Evolutionary conservation across 2,113 vertebrate species (phyloP).

Genomic region (Crotalus helleri): DNA sequence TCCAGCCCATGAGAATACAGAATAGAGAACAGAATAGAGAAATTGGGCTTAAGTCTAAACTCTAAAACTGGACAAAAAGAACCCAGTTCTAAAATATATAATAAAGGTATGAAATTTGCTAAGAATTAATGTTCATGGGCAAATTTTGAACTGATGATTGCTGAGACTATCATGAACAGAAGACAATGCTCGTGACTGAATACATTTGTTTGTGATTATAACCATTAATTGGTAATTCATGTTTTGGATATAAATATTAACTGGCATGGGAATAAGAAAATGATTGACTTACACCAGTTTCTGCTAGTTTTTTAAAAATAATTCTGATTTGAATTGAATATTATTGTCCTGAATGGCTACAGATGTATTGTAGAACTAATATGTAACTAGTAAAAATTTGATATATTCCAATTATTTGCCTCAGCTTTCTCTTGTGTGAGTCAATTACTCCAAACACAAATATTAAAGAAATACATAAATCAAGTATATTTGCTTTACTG

Average conservation of each 20-base stretch:
- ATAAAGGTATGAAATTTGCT: not conserved
- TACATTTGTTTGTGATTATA: not conserved
- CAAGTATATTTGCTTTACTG: slow-evolving; percentile 73
- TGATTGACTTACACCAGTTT: not conserved
- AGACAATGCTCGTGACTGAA: not conserved
- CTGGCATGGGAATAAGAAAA: not conserved
- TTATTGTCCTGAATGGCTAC: not conserved
- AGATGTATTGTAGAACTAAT: not conserved
- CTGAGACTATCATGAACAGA: not conserved
- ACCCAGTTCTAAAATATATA: not conserved
- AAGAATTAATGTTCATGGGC: not conserved
- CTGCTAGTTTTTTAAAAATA: not conserved
- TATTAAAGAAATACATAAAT: slow-evolving; percentile 37
- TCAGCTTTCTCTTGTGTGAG: slow-evolving; percentile 22
- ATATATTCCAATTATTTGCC: not conserved
- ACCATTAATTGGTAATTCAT: not conserved
- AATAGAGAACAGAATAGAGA: not conserved
- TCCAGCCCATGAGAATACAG: not conserved
- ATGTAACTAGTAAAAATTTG: not conserved
- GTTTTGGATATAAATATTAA: not conserved
- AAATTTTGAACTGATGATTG: not conserved
- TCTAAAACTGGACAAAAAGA: not conserved
- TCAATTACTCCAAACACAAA: not conserved
- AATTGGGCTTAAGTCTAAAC: not conserved
- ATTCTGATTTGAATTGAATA: not conserved